Evolutionary conservation across 2,888 invertebrate genomes (phyloP).

Genomic region (Drosophila flavopinicola): DNA sequence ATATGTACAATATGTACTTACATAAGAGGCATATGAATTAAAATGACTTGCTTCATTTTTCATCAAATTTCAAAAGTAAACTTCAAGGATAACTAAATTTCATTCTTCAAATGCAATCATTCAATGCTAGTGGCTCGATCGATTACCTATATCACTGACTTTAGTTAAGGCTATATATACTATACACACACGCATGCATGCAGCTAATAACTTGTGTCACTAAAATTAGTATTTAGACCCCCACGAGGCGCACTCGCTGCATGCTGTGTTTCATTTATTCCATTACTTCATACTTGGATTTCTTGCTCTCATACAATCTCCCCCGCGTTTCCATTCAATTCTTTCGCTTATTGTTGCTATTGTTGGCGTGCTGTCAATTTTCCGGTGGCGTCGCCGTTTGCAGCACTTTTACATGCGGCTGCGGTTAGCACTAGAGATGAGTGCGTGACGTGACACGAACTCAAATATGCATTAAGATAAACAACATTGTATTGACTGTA

Average conservation of each 20-base stretch:
- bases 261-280: conserved; percentile 54
- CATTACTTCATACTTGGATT: conserved; percentile 55
- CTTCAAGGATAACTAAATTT: background rate
- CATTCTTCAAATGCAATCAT: background rate
- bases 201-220: conserved; percentile 50
- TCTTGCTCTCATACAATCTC: conserved; percentile 1
- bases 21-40: no score
- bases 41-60: no score
- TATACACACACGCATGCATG: conserved; percentile 1
- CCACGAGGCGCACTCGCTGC: conserved; percentile 42
- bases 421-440: conserved; percentile 21
- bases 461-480: background rate
- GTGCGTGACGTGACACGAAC: conserved; percentile 3
- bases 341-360: conserved; percentile 43
- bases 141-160: conserved; percentile 22
- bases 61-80: background rate
- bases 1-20: no score
- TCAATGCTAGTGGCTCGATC: background rate
- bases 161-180: conserved; percentile 2
- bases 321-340: conserved; percentile 16
- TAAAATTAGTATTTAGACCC: conserved; percentile 62
- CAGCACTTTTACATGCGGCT: conserved; percentile 22
- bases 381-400: conserved; percentile 58
- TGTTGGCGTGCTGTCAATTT: conserved; percentile 73
- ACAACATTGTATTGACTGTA: no score